Evolutionary conservation across 2,113 vertebrate species (phyloP).

Genomic region (Oncorhynchus tshawytscha): DNA sequence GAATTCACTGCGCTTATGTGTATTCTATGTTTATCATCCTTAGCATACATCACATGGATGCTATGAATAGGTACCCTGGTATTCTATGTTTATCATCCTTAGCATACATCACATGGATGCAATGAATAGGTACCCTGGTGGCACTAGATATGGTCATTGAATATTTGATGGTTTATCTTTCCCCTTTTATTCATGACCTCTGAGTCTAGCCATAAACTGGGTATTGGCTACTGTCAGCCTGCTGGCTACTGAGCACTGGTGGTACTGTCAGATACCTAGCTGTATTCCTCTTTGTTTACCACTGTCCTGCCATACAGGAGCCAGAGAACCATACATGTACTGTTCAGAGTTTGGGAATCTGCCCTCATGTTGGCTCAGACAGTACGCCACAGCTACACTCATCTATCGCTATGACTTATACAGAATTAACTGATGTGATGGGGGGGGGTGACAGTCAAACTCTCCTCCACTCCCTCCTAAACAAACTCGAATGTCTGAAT

Average conservation of each 20-base stretch:
- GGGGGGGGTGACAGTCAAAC: background rate
- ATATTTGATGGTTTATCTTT: slow-evolving; percentile 76
- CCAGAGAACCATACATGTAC: background rate
- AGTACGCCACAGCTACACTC: background rate
- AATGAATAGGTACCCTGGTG: slow-evolving; percentile 66
- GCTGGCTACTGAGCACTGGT: slow-evolving; percentile 30
- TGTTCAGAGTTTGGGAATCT: too few relatives aligned
- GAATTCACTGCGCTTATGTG: slow-evolving; percentile 52
- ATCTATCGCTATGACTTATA: background rate
- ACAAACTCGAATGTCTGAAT: background rate
- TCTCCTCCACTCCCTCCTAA: background rate
- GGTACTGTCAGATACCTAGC: background rate
- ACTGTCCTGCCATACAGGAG: background rate
- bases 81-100: slow-evolving; percentile 66
- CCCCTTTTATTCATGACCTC: slow-evolving; percentile 64
- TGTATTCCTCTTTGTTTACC: slow-evolving; percentile 17
- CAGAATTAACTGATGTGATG: too few relatives aligned
- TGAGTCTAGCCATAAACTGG: slow-evolving; percentile 46
- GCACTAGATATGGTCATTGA: slow-evolving; percentile 73
- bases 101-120: slow-evolving; percentile 61
- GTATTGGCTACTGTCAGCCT: too few relatives aligned
- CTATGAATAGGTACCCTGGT: slow-evolving; percentile 69
- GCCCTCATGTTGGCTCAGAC: background rate
- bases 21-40: slow-evolving; percentile 67
- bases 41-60: slow-evolving; percentile 59